phyloP scores from a whole-genome alignment of 2,797 vertebrate species.

The Hipposideros larvatus region DNA sequence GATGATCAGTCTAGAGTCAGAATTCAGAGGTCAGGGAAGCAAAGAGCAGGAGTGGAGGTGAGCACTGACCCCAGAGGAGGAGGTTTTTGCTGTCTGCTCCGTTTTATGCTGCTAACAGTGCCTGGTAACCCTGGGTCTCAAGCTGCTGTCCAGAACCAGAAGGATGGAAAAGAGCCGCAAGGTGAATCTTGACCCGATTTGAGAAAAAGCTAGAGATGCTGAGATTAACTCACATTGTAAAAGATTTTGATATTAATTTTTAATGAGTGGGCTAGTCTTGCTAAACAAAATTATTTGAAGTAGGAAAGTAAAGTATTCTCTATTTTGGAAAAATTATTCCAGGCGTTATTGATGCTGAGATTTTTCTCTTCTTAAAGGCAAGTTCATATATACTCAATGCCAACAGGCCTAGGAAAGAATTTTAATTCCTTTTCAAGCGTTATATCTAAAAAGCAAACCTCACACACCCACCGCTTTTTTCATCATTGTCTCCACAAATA shows the following conservation, averaged over 20 bases:
- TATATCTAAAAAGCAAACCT: conserved; percentile 42
- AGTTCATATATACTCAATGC: conserved; percentile 56
- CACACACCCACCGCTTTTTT: conserved; percentile 21
- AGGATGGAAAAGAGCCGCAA: neutral
- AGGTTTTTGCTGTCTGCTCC: neutral
- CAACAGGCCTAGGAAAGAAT: conserved; percentile 56
- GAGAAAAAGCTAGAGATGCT: conserved; percentile 26
- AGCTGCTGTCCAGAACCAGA: conserved; percentile 42
- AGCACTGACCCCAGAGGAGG: neutral
- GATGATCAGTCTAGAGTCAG: neutral
- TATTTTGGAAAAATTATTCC: conserved; percentile 59
- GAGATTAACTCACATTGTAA: neutral
- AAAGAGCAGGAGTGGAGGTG: neutral
- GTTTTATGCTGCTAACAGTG: neutral
- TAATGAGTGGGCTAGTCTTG: conserved; percentile 4
- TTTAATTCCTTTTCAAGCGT: conserved; percentile 62
- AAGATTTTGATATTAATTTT: conserved; percentile 35
- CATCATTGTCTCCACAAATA: conserved; percentile 46
- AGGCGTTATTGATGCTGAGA: neutral
- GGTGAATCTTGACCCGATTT: conserved; percentile 43
- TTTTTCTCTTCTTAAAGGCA: conserved; percentile 49
- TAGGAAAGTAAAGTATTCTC: conserved; percentile 11
- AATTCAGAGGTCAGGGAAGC: neutral
- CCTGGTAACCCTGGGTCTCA: neutral
- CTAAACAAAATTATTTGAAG: conserved; percentile 40